Evolutionary conservation across 2,797 vertebrate species (phyloP).

Genomic region (Pseudocheirus occidentalis): DNA sequence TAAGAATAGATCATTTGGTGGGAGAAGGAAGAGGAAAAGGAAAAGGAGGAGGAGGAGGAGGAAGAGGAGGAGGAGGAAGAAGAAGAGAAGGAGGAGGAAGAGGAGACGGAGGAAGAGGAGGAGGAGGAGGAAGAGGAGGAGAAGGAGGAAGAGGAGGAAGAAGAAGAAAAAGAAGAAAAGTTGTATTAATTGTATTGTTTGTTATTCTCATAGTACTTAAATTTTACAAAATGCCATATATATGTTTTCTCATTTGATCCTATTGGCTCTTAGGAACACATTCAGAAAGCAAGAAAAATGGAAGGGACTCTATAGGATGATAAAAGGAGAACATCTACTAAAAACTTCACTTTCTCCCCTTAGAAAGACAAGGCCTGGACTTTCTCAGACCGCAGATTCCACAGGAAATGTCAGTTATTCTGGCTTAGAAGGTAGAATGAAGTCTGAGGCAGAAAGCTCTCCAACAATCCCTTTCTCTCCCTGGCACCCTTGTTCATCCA

Average conservation of each 20-base stretch:
- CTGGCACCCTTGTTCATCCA: background rate
- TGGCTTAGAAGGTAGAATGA: background rate
- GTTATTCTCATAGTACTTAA: background rate
- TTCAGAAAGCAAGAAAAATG: background rate
- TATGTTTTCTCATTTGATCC: background rate
- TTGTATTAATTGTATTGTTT: background rate
- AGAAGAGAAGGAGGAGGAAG: too few relatives aligned
- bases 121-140: background rate
- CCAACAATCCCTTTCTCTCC: background rate
- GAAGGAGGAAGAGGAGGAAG: too few relatives aligned
- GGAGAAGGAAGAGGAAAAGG: background rate
- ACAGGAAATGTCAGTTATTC: background rate
- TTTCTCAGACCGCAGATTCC: background rate
- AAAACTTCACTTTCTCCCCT: conserved; percentile 1
- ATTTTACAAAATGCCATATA: background rate
- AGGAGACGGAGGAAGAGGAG: too few relatives aligned
- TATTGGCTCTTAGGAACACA: background rate
- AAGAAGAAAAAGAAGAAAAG: background rate
- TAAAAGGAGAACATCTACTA: background rate
- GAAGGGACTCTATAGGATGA: background rate
- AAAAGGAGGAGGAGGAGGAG: too few relatives aligned
- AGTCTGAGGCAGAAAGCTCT: background rate
- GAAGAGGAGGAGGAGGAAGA: too few relatives aligned
- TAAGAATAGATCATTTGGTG: background rate
- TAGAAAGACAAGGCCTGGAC: background rate